Evolutionary conservation across 1,140 invertebrate genomes (phyloP), one percentile per base, ranked within the genome.

Genomic region (Papilio polyxenes): DNA sequence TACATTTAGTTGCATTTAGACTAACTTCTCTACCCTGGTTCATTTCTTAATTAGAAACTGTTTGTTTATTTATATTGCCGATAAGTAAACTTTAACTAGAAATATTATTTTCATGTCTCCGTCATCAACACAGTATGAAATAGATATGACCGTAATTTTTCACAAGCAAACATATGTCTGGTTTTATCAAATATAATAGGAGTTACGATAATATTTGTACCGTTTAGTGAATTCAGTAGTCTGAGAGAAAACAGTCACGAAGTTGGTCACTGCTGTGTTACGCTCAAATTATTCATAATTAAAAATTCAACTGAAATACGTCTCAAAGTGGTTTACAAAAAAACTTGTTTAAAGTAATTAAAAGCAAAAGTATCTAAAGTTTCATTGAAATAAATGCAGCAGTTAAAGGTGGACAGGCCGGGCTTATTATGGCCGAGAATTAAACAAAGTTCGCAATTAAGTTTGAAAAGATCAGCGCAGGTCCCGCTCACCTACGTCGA

Each of bases 381-480:
- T 72, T 40, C 65, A 72, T 37, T 72, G 65, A 72, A 72, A 72
- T 72, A 72, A 72, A 65, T 65, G 75, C 75, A 53, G 23, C 75
- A 53, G 49, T 77, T 77, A 77, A 53, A 77, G 75, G 62, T 31
- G 11, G 75, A 51, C 49, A 76, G 11, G 49, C 23, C 75, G 44
- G 51, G 75, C 20, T 31, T 49, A 77, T 49, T 76, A 20, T 49
- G 76, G 53, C 17, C 65, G 76, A 56, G 82, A 84, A 82, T 85
- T 84, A 79, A 83, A 81, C 83, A 84, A 84, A 84, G 81, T 81
- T 83, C 84, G 37, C 82, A 87, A 87, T 85, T 84, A 85, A 82
- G 82, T 87, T 83, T 83, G 85, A 62, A 83, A 81, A 84, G 78
- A 80, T 62, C 78, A 69, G 59, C 49, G 56, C 78, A 80, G 56